phyloP scores from a whole-genome alignment of 1,140 invertebrate species.

The Potamilus streckersoni region DNA sequence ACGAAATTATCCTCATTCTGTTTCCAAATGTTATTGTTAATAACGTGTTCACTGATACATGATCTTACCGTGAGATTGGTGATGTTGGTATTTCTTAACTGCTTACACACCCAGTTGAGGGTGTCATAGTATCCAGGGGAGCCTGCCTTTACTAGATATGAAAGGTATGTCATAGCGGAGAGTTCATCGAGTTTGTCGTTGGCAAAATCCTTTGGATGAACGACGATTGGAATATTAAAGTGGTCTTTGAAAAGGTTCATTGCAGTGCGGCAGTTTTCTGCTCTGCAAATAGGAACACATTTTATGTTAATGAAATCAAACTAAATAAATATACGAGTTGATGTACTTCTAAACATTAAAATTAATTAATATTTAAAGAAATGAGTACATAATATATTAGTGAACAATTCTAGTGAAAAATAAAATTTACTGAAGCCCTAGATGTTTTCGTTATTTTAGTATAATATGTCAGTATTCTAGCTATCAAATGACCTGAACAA shows the following conservation, averaged over 20 bases:
- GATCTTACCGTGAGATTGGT: conserved; percentile 90
- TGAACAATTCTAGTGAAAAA: too few relatives aligned
- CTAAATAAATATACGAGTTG: background rate
- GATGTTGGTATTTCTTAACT: conserved; percentile 54
- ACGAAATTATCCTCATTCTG: too few relatives aligned
- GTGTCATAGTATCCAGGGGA: conserved; percentile 94
- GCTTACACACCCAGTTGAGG: conserved; percentile 86
- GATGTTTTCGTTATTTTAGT: too few relatives aligned
- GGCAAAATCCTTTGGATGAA: conserved; percentile 95
- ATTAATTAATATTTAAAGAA: too few relatives aligned
- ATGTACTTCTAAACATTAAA: background rate
- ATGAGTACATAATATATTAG: too few relatives aligned
- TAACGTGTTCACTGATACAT: too few relatives aligned
- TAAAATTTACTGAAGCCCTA: too few relatives aligned
- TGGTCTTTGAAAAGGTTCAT: conserved; percentile 93
- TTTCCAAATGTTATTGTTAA: too few relatives aligned
- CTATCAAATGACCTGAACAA: too few relatives aligned
- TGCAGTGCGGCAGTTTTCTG: conserved; percentile 90
- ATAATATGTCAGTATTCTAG: too few relatives aligned
- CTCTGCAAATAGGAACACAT: conserved; percentile 67
- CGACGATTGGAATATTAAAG: conserved; percentile 90
- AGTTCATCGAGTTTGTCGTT: conserved; percentile 95
- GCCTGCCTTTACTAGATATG: conserved; percentile 97
- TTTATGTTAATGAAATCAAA: background rate
- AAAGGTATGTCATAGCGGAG: conserved; percentile 98